Evolutionary conservation across 2,797 vertebrate genomes (phyloP).

Genomic region (Netta rufina): DNA sequence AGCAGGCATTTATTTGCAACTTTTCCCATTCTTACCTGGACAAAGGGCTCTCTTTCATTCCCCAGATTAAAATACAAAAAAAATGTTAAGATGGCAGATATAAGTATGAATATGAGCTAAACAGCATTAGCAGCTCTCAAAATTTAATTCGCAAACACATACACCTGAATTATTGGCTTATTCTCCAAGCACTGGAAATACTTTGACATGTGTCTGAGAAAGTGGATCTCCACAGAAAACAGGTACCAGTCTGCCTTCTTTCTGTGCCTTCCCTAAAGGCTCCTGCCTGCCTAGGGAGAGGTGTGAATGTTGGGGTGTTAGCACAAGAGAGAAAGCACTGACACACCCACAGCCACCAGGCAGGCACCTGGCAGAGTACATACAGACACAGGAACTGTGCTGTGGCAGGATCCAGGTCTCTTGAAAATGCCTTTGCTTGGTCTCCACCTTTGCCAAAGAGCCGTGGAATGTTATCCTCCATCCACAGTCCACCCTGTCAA

Average conservation of each 20-base stretch:
- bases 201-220: not conserved
- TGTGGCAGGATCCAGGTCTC: not conserved
- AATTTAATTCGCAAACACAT: not conserved
- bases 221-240: not conserved
- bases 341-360: not conserved
- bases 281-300: not conserved
- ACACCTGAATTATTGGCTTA: not conserved
- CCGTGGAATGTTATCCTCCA: not conserved
- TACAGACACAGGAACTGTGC: not conserved
- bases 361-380: not conserved
- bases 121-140: not conserved
- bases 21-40: constrained; percentile 1
- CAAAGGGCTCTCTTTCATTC: not conserved
- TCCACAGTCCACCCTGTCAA: not conserved
- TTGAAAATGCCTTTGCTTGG: not conserved
- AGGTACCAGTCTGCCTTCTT: not conserved
- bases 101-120: not conserved
- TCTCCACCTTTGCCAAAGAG: not conserved
- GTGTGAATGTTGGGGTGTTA: not conserved
- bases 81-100: not conserved
- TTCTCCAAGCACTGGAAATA: not conserved
- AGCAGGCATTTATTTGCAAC: constrained; percentile 29
- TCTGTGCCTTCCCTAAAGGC: not conserved
- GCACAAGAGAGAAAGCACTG: not conserved
- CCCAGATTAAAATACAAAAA: not conserved